These are phyloP conservation scores for Epicampocera succincta DNA, from an alignment of 2,888 invertebrate species.

Conservation along the genomic window DNA sequence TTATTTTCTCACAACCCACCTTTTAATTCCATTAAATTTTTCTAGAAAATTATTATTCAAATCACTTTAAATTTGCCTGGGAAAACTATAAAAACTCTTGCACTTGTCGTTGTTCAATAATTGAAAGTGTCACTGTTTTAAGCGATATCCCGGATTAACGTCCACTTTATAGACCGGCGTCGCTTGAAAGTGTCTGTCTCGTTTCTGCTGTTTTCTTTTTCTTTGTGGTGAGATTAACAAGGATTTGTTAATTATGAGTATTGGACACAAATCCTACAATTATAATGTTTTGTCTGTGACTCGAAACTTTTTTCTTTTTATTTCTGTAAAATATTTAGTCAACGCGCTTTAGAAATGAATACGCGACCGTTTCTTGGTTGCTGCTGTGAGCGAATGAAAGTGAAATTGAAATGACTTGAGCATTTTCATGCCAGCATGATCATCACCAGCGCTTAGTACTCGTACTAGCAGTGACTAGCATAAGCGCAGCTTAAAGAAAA, in stretches of 20 bases:
- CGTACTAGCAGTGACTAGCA: conserved; percentile 23
- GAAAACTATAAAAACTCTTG: conserved; percentile 20
- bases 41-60: conserved; percentile 1
- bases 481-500: conserved; percentile 40
- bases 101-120: conserved; percentile 1
- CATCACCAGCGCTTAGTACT: conserved; percentile 42
- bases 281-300: conserved; percentile 13
- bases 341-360: conserved; percentile 39
- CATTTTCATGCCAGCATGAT: conserved; percentile 75
- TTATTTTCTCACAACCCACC: conserved; percentile 57
- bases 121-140: conserved; percentile 23
- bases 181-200: conserved; percentile 2
- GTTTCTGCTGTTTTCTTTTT: background rate
- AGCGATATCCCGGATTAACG: conserved; percentile 47
- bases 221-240: conserved; percentile 37
- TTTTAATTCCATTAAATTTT: conserved; percentile 69
- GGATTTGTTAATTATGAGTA: conserved; percentile 38
- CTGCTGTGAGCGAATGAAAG: conserved; percentile 78
- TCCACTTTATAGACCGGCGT: conserved; percentile 16
- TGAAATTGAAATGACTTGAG: conserved; percentile 77
- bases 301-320: background rate
- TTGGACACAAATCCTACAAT: conserved; percentile 7
- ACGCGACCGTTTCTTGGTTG: conserved; percentile 73
- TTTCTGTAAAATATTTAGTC: conserved; percentile 17
- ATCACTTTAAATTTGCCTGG: background rate